Conservation (phyloP, 2,888 invertebrate genomes). For the Muschampia plurimacula region DNA sequence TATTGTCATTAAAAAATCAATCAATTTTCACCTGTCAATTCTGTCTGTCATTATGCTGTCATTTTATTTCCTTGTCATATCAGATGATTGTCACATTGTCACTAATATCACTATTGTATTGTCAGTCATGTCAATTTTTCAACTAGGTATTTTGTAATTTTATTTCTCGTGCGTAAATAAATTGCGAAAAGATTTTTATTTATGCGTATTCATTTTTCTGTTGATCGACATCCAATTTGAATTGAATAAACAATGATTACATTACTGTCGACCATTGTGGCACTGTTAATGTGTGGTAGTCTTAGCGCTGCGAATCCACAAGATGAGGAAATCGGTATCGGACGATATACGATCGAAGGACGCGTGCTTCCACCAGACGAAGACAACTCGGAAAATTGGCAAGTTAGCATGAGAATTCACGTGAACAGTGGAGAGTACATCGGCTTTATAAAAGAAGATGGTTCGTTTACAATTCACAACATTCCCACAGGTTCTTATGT, state of each 20-base stretch:
- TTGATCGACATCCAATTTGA: too few relatives aligned
- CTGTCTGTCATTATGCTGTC: too few relatives aligned
- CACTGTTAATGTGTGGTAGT: constrained; percentile 41
- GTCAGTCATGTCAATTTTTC: too few relatives aligned
- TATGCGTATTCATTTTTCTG: not conserved
- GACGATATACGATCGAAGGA: constrained; percentile 92
- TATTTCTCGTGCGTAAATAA: not conserved
- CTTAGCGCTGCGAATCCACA: constrained; percentile 58
- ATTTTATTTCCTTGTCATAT: too few relatives aligned
- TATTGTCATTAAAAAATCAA: too few relatives aligned
- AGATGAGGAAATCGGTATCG: constrained; percentile 77
- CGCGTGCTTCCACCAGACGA: constrained; percentile 91
- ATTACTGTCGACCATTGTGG: not conserved
- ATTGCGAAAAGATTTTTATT: not conserved
- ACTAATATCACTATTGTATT: too few relatives aligned
- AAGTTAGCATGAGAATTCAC: constrained; percentile 90
- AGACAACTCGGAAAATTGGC: constrained; percentile 88
- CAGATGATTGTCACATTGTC: too few relatives aligned
- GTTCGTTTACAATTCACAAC: constrained; percentile 94
- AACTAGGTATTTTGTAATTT: not conserved
- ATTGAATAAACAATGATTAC: constrained; percentile 13
- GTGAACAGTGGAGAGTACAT: constrained; percentile 96
- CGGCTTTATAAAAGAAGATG: constrained; percentile 96
- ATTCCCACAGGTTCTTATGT: constrained; percentile 97
- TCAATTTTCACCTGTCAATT: too few relatives aligned